Evolutionary conservation across 2,888 invertebrate genomes (phyloP).

Genomic region (Catocala fraxini): DNA sequence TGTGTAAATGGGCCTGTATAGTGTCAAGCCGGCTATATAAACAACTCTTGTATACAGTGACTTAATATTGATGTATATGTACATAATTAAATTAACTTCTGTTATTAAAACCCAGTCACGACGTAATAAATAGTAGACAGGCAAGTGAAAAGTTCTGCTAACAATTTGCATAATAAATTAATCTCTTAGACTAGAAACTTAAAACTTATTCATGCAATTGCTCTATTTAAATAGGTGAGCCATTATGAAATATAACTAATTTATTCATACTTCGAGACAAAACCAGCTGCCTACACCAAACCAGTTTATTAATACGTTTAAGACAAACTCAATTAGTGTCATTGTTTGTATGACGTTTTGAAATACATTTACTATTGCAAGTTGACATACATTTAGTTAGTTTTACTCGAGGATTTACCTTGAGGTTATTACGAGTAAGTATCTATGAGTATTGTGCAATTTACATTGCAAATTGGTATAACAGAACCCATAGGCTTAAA

Average conservation of each 20-base stretch:
- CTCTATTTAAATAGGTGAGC: conserved; percentile 19
- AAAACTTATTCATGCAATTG: conserved; percentile 13
- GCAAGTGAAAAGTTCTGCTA: not conserved
- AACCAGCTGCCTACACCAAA: conserved; percentile 39
- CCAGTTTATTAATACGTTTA: conserved; percentile 44
- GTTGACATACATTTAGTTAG: not conserved
- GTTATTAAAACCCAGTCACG: not conserved
- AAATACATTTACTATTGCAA: conserved; percentile 6
- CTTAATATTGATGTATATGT: no score
- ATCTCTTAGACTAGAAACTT: conserved; percentile 2
- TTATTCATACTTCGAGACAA: conserved; percentile 41
- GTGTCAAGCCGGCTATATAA: no score
- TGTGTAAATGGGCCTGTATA: no score
- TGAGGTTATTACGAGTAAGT: no score
- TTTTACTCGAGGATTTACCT: no score
- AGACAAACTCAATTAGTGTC: conserved; percentile 39
- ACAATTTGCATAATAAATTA: conserved; percentile 4
- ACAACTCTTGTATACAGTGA: no score
- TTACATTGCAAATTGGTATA: no score
- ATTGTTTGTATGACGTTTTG: conserved; percentile 30
- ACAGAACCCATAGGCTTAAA: no score
- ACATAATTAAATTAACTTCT: no score
- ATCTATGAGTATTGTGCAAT: no score
- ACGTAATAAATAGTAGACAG: not conserved
- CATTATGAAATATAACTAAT: conserved; percentile 29